Conservation (phyloP, 2,797 vertebrate species). For the Oreortyx pictus region DNA sequence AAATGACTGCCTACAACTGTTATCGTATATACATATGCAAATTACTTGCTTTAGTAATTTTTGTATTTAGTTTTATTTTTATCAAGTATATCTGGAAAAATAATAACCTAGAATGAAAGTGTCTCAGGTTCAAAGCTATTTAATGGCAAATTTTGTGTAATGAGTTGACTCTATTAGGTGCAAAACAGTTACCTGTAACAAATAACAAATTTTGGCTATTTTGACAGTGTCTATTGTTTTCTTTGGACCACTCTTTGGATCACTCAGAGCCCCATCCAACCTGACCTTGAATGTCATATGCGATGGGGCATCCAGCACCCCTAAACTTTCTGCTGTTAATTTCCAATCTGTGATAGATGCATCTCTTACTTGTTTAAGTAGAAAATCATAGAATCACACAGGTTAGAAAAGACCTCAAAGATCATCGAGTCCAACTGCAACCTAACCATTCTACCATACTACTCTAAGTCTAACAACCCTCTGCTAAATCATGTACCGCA, state of each 20-base stretch:
- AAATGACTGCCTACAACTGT: not conserved
- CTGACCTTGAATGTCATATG: no score
- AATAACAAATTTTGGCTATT: not conserved
- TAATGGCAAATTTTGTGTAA: not conserved
- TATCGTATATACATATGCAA: fast-evolving
- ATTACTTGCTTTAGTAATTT: not conserved
- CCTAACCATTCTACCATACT: no score
- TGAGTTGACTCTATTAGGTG: not conserved
- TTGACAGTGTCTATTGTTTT: fast-evolving
- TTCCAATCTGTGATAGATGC: fast-evolving
- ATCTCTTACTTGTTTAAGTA: fast-evolving
- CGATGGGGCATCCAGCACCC: not conserved
- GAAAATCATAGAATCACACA: no score
- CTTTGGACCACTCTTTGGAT: not conserved
- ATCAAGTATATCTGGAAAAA: not conserved
- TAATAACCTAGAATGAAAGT: not conserved
- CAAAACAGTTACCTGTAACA: not conserved
- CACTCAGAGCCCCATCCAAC: no score
- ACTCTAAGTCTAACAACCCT: no score
- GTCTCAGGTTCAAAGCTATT: not conserved
- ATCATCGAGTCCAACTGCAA: no score
- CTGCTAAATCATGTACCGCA: no score
- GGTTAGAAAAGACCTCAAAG: no score
- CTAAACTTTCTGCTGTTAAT: not conserved
- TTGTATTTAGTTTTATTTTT: not conserved